These are phyloP conservation scores for Ligdia adustata DNA, from an alignment of 2,888 invertebrate genomes.

Conservation along the genomic window DNA sequence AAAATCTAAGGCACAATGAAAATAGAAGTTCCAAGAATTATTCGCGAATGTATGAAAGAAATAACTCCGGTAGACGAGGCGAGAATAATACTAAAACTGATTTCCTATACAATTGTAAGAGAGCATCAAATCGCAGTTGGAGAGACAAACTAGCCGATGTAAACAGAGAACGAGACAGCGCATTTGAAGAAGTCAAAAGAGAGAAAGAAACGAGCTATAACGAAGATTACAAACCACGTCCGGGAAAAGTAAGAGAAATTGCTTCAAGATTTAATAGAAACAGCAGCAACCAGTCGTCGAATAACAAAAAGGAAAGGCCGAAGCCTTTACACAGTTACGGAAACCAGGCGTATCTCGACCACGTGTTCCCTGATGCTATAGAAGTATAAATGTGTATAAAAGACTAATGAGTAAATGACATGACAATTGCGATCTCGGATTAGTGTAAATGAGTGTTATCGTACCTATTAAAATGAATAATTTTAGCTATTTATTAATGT, in stretches of 20 bases:
- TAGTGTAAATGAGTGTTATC: conserved; percentile 36
- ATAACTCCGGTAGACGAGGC: conserved; percentile 56
- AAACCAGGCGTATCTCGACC: conserved; percentile 85
- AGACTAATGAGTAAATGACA: conserved; percentile 30
- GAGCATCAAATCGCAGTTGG: conserved; percentile 55
- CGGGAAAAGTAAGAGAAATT: conserved; percentile 75
- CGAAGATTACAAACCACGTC: conserved; percentile 60
- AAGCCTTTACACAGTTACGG: conserved; percentile 84
- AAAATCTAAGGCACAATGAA: conserved; percentile 52
- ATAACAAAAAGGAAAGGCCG: conserved; percentile 74
- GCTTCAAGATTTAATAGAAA: conserved; percentile 73
- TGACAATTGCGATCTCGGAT: conserved; percentile 42
- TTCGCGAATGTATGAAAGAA: conserved; percentile 63
- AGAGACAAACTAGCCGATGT: conserved; percentile 39
- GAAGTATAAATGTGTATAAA: conserved; percentile 60
- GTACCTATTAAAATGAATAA: conserved; percentile 19
- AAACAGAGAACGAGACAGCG: conserved; percentile 43
- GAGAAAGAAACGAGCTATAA: conserved; percentile 20
- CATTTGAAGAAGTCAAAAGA: conserved; percentile 48
- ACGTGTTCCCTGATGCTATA: conserved; percentile 84
- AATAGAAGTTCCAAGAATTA: conserved; percentile 52
- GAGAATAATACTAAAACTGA: conserved; percentile 38
- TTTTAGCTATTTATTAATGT: conserved; percentile 31
- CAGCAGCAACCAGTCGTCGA: conserved; percentile 54
- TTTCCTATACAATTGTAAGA: conserved; percentile 32